Evolutionary conservation across 2,113 vertebrate genomes (phyloP), one percentile per base, ranked within the genome.

Genomic region (Indri indri): DNA sequence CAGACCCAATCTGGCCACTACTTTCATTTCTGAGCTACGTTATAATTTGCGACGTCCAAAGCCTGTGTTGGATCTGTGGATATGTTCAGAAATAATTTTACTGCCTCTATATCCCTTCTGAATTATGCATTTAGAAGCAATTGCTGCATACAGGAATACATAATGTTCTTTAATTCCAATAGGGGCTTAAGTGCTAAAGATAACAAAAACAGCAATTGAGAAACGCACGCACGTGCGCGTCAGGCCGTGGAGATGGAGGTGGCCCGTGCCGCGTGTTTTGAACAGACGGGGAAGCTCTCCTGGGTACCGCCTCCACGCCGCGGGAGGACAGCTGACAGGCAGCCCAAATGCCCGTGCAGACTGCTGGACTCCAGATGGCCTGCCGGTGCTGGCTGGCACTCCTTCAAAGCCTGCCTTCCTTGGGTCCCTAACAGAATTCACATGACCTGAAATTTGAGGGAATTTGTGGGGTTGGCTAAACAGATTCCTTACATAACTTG

Each of bases 1-100:
- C 5, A 0, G 34, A 10, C 7, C 4, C 0, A 0, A 2, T 3
- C 13, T 22, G 2, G 20, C 0, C 4, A 12, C 9, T 4, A 3
- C 45, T 25, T 66, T 7, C 37, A 0, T 32, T 12, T 83, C 2
- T 9, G 40, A 32, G 25, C 3, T 4, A 0, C 5, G 2, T 34
- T 66, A 7, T 32, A 3, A 2, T 52, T 16, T 3, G 1, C 6
- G 2, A 5, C 3, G 7, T 63, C 25, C 7, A 1, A 2, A 11
- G 17, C 23, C 40, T 54, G 1, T 18, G 0, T 10, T 10, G 30
- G n/a, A 27, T 16, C 14, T 5, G 9, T 14, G 18, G 23, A 11
- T 23, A 12, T 5, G 4, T 40, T 87, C 18, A 2, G 17, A 20
- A 23, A 37, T 3, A 40, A 30, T 30, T 8, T 37, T 8, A 17